Percentiles rank a stretch among this genome's conserved stretches.
These are phyloP conservation scores for Lasioglossum lativentre DNA, from an alignment of 2,888 invertebrate genomes.

Conservation along the genomic window DNA sequence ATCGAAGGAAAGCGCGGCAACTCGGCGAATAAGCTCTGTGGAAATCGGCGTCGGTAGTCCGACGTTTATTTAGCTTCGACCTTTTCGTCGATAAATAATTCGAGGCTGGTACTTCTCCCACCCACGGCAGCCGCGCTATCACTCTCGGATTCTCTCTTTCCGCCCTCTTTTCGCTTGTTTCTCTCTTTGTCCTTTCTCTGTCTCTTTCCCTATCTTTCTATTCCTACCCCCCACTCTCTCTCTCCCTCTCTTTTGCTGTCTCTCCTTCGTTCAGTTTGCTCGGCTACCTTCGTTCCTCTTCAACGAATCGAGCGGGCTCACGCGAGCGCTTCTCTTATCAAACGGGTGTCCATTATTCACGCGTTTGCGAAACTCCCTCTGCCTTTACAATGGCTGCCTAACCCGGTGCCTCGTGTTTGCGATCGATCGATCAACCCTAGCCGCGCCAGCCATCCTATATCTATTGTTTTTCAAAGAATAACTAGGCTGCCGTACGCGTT, in stretches of 20 bases:
- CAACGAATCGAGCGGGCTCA: conserved; percentile 23
- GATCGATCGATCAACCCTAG: conserved; percentile 68
- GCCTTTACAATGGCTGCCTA: conserved; percentile 70
- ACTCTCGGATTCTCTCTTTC: neutral
- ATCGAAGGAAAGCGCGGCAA: conserved; percentile 51
- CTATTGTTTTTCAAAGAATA: conserved; percentile 71
- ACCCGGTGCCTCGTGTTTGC: conserved; percentile 64
- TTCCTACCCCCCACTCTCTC: neutral
- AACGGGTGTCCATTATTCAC: conserved; percentile 82
- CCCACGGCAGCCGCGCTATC: conserved; percentile 73
- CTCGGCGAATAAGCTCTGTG: conserved; percentile 71
- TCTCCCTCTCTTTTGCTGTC: neutral
- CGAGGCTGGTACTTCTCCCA: conserved; percentile 62
- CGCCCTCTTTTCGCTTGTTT: neutral
- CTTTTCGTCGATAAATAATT: conserved; percentile 81
- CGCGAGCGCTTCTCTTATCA: conserved; percentile 83
- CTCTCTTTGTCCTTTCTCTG: conserved; percentile 28
- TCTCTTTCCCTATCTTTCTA: conserved; percentile 81
- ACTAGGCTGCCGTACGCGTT: conserved; percentile 56
- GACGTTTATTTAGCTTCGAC: conserved; percentile 81
- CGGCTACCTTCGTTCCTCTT: conserved; percentile 22
- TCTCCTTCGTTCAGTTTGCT: conserved; percentile 54
- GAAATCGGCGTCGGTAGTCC: conserved; percentile 75
- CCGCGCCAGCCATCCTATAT: conserved; percentile 53
- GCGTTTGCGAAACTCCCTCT: conserved; percentile 85